Conservation (phyloP, 2,888 invertebrate genomes). For the Orthonychiurus folsomi region DNA sequence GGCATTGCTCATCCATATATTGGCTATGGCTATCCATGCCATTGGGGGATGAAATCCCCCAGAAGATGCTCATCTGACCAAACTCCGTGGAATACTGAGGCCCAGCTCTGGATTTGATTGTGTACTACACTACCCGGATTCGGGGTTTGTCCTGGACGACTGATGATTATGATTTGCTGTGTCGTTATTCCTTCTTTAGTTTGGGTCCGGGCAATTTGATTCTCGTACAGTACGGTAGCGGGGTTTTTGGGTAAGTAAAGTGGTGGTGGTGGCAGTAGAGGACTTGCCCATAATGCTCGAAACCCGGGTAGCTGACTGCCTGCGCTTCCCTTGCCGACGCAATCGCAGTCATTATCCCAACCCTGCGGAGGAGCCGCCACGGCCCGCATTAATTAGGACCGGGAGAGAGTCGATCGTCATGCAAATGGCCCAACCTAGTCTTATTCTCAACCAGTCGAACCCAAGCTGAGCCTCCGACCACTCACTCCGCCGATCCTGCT, state of each 20-base stretch:
- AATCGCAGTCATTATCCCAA: slow-evolving; percentile 41
- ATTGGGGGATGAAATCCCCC: too few relatives aligned
- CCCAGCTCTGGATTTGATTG: too few relatives aligned
- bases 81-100: too few relatives aligned
- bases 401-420: slow-evolving; percentile 40
- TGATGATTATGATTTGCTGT: slow-evolving; percentile 37
- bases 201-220: slow-evolving; percentile 24
- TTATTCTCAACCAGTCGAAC: slow-evolving; percentile 39
- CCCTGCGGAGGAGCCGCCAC: too few relatives aligned
- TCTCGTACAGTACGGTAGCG: not conserved
- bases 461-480: slow-evolving; percentile 20
- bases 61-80: too few relatives aligned
- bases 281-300: not conserved
- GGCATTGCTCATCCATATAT: too few relatives aligned
- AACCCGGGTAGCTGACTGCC: not conserved
- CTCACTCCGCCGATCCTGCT: not conserved
- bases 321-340: slow-evolving; percentile 32
- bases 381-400: slow-evolving; percentile 41
- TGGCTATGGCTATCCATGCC: too few relatives aligned
- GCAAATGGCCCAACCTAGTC: slow-evolving; percentile 39
- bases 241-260: not conserved
- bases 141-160: too few relatives aligned
- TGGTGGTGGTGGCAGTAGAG: not conserved
- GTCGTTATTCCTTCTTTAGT: slow-evolving; percentile 36
- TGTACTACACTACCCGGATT: too few relatives aligned